phyloP scores from a whole-genome alignment of 2,797 vertebrate species.

The Macrochelys suwanniensis region DNA sequence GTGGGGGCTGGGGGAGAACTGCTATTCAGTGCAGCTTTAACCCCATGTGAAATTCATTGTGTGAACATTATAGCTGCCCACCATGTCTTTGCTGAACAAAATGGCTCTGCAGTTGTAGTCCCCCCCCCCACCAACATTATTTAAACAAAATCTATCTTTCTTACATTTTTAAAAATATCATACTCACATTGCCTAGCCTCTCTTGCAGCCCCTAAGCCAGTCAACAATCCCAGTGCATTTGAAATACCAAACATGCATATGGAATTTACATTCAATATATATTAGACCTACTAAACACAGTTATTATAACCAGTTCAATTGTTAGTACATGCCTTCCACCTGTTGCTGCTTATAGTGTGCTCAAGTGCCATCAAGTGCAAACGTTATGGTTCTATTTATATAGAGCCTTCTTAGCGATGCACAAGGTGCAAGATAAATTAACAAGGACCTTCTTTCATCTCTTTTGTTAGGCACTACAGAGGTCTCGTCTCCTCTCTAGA shows the following conservation, averaged over 20 bases:
- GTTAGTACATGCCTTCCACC: conserved; percentile 73
- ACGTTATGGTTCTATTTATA: conserved; percentile 74
- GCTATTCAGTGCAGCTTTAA: conserved; percentile 63
- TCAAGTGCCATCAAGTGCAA: conserved; percentile 53
- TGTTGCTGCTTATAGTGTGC: conserved; percentile 74
- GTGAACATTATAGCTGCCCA: conserved; percentile 49
- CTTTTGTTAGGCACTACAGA: conserved; percentile 7
- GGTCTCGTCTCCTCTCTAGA: conserved; percentile 36
- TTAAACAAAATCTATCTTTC: conserved; percentile 37
- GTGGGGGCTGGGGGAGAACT: conserved; percentile 36
- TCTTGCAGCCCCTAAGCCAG: conserved; percentile 48
- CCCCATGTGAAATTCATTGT: conserved; percentile 58
- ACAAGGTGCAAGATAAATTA: conserved; percentile 61
- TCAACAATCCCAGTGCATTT: conserved; percentile 54
- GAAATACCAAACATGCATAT: conserved; percentile 71
- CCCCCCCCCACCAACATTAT: conserved; percentile 15
- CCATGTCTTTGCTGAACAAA: conserved; percentile 48
- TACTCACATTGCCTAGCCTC: conserved; percentile 55
- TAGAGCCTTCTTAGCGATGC: conserved; percentile 45
- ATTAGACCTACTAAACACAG: conserved; percentile 54
- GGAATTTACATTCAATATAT: conserved; percentile 76
- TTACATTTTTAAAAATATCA: neutral
- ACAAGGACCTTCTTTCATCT: conserved; percentile 60
- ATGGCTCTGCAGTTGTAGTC: conserved; percentile 9
- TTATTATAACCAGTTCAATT: conserved; percentile 58